Conservation (phyloP, 2,888 invertebrate species). For the Yponomeuta evonymella region DNA sequence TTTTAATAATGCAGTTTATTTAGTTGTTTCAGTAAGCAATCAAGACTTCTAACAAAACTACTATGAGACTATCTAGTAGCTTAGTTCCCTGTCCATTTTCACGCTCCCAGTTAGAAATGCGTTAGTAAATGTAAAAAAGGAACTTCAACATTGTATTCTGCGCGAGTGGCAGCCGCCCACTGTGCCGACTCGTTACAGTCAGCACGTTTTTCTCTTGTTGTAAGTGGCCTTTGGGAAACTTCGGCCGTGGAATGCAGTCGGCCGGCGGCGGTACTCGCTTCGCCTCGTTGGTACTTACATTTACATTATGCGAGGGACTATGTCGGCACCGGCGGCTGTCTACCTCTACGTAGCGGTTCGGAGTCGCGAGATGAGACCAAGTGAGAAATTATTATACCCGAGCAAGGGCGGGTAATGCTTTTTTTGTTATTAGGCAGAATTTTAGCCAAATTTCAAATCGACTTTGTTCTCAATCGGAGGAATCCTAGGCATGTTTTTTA, state of each 20-base stretch:
- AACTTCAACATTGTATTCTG: not conserved
- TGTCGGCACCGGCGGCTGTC: constrained; percentile 34
- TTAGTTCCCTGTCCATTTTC: no score
- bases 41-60: no score
- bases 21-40: no score
- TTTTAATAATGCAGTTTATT: not conserved
- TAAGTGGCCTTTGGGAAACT: constrained; percentile 31
- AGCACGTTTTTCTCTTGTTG: constrained; percentile 18
- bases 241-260: constrained; percentile 37
- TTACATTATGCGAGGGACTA: constrained; percentile 32
- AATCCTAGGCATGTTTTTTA: no score
- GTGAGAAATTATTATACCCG: constrained; percentile 17
- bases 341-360: constrained; percentile 31
- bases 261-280: constrained; percentile 28
- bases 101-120: not conserved
- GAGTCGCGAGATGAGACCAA: constrained; percentile 27
- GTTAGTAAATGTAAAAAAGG: not conserved
- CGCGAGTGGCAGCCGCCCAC: not conserved
- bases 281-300: constrained; percentile 30
- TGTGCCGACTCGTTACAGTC: constrained; percentile 12
- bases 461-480: no score
- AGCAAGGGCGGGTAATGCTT: no score
- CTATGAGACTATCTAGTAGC: no score
- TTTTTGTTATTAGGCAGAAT: no score
- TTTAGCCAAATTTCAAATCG: no score